A percentile compares a stretch with the other conserved stretches of the same genome.
phyloP scores from a whole-genome alignment of 2,113 vertebrate species.

The Plecotus auritus region DNA sequence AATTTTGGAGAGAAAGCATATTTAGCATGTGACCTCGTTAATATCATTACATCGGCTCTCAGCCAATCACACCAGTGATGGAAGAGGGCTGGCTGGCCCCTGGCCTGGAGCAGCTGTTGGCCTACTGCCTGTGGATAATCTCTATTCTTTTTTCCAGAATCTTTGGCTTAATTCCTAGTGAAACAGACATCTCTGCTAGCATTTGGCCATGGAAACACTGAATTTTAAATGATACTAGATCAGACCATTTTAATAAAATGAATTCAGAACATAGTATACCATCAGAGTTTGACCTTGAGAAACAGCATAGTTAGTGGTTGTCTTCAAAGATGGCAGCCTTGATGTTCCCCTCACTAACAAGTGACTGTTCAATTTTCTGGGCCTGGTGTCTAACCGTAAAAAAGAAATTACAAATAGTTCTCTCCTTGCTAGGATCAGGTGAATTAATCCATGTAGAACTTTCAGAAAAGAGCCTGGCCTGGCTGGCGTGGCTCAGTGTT shows the following conservation, averaged over 20 bases:
- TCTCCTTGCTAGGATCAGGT: neutral
- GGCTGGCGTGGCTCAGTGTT: too few relatives aligned
- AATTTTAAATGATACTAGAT: neutral
- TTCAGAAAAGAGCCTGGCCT: neutral
- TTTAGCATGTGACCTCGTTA: neutral
- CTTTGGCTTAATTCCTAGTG: conserved; percentile 44
- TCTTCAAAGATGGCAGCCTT: neutral
- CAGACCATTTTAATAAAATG: conserved; percentile 13
- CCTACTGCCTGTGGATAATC: neutral
- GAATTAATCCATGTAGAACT: neutral
- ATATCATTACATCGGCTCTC: neutral
- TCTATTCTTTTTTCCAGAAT: neutral
- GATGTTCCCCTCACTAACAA: neutral
- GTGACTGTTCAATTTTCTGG: neutral
- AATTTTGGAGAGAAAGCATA: neutral
- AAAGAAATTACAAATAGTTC: neutral
- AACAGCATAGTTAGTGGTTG: neutral
- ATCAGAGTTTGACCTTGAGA: neutral
- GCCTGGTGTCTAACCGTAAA: neutral
- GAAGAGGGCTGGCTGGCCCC: neutral
- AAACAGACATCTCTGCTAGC: neutral
- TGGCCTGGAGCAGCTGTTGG: neutral
- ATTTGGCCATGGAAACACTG: neutral
- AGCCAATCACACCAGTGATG: neutral
- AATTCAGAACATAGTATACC: neutral